A percentile compares a stretch with the other conserved stretches of the same genome.
Conservation (phyloP, 1,140 invertebrate species). For the Rhizoglyphus robini region DNA sequence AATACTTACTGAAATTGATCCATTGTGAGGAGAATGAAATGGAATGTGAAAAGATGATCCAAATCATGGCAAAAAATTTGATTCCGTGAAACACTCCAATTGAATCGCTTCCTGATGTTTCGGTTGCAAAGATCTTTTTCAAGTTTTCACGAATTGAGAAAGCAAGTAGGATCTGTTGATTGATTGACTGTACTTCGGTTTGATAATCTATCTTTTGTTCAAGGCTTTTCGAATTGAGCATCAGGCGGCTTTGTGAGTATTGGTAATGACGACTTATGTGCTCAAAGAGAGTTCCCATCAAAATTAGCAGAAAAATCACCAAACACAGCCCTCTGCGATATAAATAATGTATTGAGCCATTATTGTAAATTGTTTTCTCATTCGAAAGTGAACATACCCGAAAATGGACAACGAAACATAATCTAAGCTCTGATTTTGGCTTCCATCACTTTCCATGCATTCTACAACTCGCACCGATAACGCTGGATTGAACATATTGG, state of each 20-base stretch:
- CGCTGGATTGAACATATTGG: neutral
- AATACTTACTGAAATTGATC: conserved; percentile 26
- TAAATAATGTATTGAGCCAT: neutral
- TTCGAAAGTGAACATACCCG: neutral
- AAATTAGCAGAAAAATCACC: neutral
- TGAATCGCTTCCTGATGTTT: neutral
- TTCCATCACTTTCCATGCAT: neutral
- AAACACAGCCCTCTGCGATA: neutral
- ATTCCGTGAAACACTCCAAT: conserved; percentile 27
- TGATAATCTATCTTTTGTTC: neutral
- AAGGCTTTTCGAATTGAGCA: neutral
- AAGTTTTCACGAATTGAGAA: conserved; percentile 21
- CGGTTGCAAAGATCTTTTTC: conserved; percentile 18
- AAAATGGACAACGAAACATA: neutral
- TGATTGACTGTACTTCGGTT: neutral
- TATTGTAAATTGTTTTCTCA: neutral
- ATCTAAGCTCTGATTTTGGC: neutral
- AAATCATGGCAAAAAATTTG: conserved; percentile 26
- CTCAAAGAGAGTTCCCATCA: neutral
- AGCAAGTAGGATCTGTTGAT: conserved; percentile 14
- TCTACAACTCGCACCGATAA: neutral
- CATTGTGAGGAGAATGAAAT: conserved; percentile 26
- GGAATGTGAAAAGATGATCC: conserved; percentile 29
- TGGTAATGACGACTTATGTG: neutral
- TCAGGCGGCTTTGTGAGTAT: neutral